Evolutionary conservation across 2,797 vertebrate genomes (phyloP), one percentile per base, ranked within the genome.

Genomic region (Emys orbicularis): DNA sequence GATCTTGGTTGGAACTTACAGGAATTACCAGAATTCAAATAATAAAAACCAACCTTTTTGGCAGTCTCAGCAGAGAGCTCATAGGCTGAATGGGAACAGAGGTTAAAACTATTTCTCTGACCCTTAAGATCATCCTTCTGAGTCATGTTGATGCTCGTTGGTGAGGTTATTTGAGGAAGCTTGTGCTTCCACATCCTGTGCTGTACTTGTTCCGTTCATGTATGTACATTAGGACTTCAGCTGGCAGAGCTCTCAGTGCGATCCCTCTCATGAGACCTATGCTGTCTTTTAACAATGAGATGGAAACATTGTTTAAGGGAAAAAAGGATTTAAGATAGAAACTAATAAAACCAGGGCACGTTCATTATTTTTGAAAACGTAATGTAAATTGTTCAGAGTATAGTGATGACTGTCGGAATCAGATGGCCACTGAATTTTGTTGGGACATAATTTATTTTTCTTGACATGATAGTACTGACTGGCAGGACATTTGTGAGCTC

Each of bases 111-210:
- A 27, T 95, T 95, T 96, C 88, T 77, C 92, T 96, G 86, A 4
- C 90, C 90, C 97, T 96, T 97, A 97, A 97, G 96, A 94, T 96
- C 96, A 97, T 95, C 68, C 85, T 94, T 93, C 81, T 96, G 90
- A 88, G 86, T 97, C 95, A 95, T 97, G 94, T 92, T 96, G 96
- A 97, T 97, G 96, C 96, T 96, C 74, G 18, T 86, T 41, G 56
- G 59, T 74, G 82, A 96, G 83, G 86, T 95, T 94, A 90, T 96
- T 97, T 97, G 95, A 88, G 87, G 95, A 94, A 96, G 95, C 97
- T 97, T 96, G 96, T 94, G 96, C 95, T 95, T 96, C 96, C 96
- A 96, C 94, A 95, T 96, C 90, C 96, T 97, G 90, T 97, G 92
- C 96, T 95, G 95, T 91, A 65, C 80, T 95, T 97, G 96, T 97